Evolutionary conservation across 2,888 invertebrate genomes (phyloP).

Genomic region (Congeria kusceri): DNA sequence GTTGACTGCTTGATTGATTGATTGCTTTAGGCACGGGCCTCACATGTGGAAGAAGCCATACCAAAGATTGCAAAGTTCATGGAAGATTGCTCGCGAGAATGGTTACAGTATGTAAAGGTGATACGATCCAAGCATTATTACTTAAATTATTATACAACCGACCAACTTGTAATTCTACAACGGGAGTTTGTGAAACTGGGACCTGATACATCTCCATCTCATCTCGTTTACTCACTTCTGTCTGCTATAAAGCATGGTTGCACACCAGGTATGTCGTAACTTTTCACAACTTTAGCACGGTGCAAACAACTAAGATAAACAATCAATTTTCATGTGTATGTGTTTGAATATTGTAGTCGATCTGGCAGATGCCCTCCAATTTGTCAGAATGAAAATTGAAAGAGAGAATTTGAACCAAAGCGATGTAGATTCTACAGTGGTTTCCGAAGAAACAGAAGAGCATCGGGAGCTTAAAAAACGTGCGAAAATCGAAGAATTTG

Average conservation of each 20-base stretch:
- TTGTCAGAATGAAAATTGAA: too few relatives aligned
- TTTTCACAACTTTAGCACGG: too few relatives aligned
- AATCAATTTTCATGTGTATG: too few relatives aligned
- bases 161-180: slow-evolving; percentile 80
- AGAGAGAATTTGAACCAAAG: too few relatives aligned
- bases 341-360: too few relatives aligned
- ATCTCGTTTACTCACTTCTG: slow-evolving; percentile 69
- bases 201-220: slow-evolving; percentile 39
- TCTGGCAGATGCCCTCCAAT: too few relatives aligned
- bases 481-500: too few relatives aligned
- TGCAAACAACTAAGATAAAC: too few relatives aligned
- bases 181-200: slow-evolving; percentile 71
- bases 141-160: slow-evolving; percentile 78
- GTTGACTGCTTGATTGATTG: too few relatives aligned
- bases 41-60: slow-evolving; percentile 66
- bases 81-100: slow-evolving; percentile 71
- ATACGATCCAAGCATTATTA: slow-evolving; percentile 65
- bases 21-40: slow-evolving; percentile 12
- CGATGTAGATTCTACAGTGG: too few relatives aligned
- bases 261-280: slow-evolving; percentile 25
- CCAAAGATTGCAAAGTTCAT: slow-evolving; percentile 70
- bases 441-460: too few relatives aligned
- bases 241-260: slow-evolving; percentile 68
- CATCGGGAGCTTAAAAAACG: too few relatives aligned
- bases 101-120: slow-evolving; percentile 70